Evolutionary conservation across 2,888 invertebrate species (phyloP), one percentile per base, ranked within the genome.

Genomic region (Cordilura impudica): DNA sequence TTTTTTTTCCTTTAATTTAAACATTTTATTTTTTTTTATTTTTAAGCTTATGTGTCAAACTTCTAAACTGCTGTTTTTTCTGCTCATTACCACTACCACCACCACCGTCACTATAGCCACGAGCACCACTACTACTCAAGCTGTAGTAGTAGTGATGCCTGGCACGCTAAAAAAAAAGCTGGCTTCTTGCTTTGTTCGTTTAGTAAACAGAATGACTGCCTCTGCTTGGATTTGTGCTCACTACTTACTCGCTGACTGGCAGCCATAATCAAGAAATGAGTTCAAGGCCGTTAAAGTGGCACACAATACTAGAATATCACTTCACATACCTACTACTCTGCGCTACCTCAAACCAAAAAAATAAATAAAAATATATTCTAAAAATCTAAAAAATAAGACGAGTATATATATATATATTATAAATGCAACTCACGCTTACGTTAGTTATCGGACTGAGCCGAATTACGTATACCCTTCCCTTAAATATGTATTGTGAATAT

Each of bases 221-320:
- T 18, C 58, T 63, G 35, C 21, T 58, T 65, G 39, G 18, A 7
- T 63, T 73, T 54, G 58, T 65, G 12, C 61, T 77, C 56, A 51
- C 51, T 81, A 29, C 23, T 19, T 23, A 18, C 23, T 10, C 56
- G 39, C 14, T 69, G 65, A 31, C 47, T 66, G 60, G 61, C 71
- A 43, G 72, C 51, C 60, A 77, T 69, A 58, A 63, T 71, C 70
- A 72, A 75, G 74, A 81, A 83, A 70, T 84, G 82, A 85, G 87
- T 86, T 87, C 87, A 87, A 87, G 87, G 87, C 83, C 88, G 81
- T 81, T 75, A 73, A 85, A 84, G 83, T 84, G 81, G 83, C 83
- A 83, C 84, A 84, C 69, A 60, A 43, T 43, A 43, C 31, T 21
- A 45, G 14, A 16, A 53, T 26, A 35, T 58, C 31, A 63, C 12